A percentile compares a stretch with the other conserved stretches of the same genome.
These are phyloP conservation scores for Desoria tigrina DNA, from an alignment of 2,888 invertebrate species.

Conservation along the genomic window DNA sequence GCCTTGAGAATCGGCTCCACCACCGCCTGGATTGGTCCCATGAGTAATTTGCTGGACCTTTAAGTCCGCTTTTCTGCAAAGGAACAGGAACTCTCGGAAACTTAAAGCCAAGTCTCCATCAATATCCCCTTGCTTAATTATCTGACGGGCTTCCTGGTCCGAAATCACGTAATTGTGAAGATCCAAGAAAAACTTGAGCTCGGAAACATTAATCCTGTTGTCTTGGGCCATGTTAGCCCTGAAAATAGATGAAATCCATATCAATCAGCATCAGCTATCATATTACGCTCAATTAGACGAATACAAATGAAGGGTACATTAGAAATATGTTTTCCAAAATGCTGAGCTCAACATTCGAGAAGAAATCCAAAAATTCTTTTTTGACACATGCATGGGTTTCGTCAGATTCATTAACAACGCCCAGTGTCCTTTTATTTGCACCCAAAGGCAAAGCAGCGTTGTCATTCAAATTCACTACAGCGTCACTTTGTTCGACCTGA, in stretches of 20 bases:
- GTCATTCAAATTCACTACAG: no score
- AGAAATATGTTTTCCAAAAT: no score
- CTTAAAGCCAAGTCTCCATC: background rate
- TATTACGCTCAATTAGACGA: no score
- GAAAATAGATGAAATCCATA: background rate
- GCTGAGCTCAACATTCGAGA: no score
- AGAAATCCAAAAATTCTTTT: no score
- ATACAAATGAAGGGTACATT: no score
- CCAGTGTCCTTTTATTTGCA: no score
- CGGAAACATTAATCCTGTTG: background rate
- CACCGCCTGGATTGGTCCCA: background rate
- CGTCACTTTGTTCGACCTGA: no score
- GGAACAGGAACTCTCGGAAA: slow-evolving; percentile 3
- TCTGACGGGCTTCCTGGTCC: background rate
- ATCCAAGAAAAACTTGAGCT: background rate
- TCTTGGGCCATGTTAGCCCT: slow-evolving; percentile 15
- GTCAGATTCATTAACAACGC: no score
- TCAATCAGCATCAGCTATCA: no score
- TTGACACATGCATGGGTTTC: no score
- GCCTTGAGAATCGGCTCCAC: background rate
- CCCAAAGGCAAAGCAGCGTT: no score
- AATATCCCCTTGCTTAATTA: background rate
- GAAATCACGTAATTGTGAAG: slow-evolving; percentile 1
- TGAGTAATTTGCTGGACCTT: background rate
- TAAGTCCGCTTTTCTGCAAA: background rate